Percentiles rank a stretch among this genome's conserved stretches.
phyloP scores from a whole-genome alignment of 2,888 invertebrate species.

The Eudasyphora cyanicolor region DNA sequence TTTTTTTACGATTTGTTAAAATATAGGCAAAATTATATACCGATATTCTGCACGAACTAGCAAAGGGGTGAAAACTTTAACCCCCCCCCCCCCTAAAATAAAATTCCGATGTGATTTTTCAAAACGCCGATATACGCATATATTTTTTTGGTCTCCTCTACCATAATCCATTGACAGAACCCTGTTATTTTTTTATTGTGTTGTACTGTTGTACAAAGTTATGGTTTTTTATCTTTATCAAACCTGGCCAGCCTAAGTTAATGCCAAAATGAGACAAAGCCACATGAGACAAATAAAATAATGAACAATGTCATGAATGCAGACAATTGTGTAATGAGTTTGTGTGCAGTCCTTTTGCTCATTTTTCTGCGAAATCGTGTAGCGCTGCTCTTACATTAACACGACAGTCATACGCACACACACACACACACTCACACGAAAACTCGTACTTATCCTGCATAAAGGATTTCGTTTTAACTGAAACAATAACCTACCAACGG shows the following conservation, averaged over 20 bases:
- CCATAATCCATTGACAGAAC: too few relatives aligned
- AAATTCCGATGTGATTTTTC: too few relatives aligned
- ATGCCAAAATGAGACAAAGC: slow-evolving; percentile 29
- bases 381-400: too few relatives aligned
- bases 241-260: slow-evolving; percentile 4
- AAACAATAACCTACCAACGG: slow-evolving; percentile 10
- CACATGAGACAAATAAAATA: slow-evolving; percentile 62
- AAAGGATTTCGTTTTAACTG: slow-evolving; percentile 42
- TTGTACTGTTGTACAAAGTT: too few relatives aligned
- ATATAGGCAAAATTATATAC: too few relatives aligned
- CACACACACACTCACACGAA: slow-evolving; percentile 7
- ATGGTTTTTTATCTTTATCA: background rate
- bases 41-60: too few relatives aligned
- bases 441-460: slow-evolving; percentile 45
- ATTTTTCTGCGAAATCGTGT: background rate
- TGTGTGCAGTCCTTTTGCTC: slow-evolving; percentile 8
- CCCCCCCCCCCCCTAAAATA: too few relatives aligned
- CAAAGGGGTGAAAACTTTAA: too few relatives aligned
- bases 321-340: slow-evolving; percentile 55
- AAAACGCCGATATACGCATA: too few relatives aligned
- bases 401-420: slow-evolving; percentile 2
- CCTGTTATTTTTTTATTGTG: too few relatives aligned
- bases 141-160: too few relatives aligned
- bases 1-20: too few relatives aligned
- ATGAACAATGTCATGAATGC: slow-evolving; percentile 60